These are phyloP conservation scores for Operophtera brumata DNA, from an alignment of 2,888 invertebrate species.

Conservation along the genomic window DNA sequence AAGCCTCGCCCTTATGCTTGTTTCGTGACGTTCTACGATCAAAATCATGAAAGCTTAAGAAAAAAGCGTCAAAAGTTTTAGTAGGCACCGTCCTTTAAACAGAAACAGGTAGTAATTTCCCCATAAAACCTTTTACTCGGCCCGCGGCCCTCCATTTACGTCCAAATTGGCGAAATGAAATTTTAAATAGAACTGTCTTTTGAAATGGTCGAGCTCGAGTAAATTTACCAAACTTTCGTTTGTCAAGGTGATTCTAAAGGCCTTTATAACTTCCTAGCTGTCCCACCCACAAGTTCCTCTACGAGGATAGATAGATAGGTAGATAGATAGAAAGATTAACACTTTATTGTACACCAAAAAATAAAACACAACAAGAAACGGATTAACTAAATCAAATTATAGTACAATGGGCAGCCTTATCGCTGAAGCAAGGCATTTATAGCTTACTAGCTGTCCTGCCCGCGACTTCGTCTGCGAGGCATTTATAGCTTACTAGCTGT, in stretches of 20 bases:
- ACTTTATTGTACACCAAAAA: no score
- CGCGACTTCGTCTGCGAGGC: no score
- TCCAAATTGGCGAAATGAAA: slow-evolving; percentile 55
- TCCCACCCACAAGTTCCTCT: neutral
- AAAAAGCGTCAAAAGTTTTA: no score
- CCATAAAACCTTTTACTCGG: slow-evolving; percentile 39
- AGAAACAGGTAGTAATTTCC: slow-evolving; percentile 47
- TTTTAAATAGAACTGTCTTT: slow-evolving; percentile 46
- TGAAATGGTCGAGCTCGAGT: slow-evolving; percentile 35
- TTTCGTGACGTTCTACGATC: no score
- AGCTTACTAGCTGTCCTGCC: slow-evolving; percentile 23
- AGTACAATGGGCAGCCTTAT: no score
- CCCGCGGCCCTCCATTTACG: slow-evolving; percentile 45
- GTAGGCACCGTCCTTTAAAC: slow-evolving; percentile 14
- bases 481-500: slow-evolving; percentile 32
- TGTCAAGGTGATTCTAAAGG: slow-evolving; percentile 35
- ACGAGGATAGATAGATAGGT: no score
- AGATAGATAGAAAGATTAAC: no score
- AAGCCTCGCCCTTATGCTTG: no score
- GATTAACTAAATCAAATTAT: no score
- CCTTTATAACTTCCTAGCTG: slow-evolving; percentile 32
- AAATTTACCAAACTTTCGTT: slow-evolving; percentile 48
- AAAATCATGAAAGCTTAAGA: no score
- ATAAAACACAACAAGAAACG: no score
- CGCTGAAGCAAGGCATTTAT: slow-evolving; percentile 35